phyloP scores from a whole-genome alignment of 2,888 invertebrate species.

The Andrena camellia region DNA sequence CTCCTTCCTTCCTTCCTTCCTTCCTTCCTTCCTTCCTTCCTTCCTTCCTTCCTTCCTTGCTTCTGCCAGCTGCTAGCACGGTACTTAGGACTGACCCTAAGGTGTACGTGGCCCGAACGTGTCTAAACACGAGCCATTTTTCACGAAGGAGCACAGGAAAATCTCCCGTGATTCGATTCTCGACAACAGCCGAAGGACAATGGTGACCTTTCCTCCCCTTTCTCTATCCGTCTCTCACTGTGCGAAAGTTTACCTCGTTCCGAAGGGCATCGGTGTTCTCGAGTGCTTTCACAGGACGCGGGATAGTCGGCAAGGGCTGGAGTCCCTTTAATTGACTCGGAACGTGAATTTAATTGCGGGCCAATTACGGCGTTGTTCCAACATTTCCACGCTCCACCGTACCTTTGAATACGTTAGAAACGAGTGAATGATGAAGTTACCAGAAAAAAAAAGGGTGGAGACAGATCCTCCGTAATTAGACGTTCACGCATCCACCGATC shows the following conservation, averaged over 20 bases:
- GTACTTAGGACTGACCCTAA: conserved; percentile 76
- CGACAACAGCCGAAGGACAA: background rate
- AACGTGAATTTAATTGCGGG: conserved; percentile 29
- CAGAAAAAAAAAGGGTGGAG: too few species aligned
- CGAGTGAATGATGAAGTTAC: background rate
- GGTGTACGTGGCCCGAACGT: conserved; percentile 66
- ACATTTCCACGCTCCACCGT: background rate
- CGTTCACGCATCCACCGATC: too few species aligned
- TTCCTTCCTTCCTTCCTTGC: conserved; percentile 57
- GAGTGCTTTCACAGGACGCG: conserved; percentile 25
- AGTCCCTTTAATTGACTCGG: background rate
- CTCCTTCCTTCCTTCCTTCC: background rate
- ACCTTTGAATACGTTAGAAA: background rate
- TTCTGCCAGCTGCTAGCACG: conserved; percentile 68
- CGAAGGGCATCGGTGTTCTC: background rate
- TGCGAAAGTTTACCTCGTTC: conserved; percentile 6
- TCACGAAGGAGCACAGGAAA: conserved; percentile 8
- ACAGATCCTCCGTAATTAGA: too few species aligned
- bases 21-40: conserved; percentile 53
- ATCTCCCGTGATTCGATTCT: conserved; percentile 17
- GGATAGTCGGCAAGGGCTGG: background rate
- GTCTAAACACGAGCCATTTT: background rate
- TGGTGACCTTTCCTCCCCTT: background rate
- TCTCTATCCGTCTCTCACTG: background rate
- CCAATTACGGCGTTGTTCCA: conserved; percentile 12